Conservation (phyloP, 2,888 invertebrate species). For the Lissocephala sabroskyi region DNA sequence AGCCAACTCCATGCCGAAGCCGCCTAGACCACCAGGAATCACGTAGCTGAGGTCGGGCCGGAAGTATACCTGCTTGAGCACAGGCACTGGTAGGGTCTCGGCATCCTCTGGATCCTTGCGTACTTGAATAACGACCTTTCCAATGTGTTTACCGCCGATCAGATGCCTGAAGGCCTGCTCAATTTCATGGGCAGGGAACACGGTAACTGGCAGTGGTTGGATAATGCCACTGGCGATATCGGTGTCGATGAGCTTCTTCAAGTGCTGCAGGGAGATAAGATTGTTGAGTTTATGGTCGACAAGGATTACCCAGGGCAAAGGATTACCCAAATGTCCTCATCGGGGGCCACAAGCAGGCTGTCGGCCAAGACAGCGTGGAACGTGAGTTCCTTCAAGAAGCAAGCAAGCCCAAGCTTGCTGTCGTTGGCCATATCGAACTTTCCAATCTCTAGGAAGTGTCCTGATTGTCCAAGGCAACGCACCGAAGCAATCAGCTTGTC, state of each 20-base stretch:
- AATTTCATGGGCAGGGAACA: constrained; percentile 78
- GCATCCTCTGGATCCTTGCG: constrained; percentile 47
- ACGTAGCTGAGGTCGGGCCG: constrained; percentile 73
- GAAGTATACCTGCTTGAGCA: constrained; percentile 62
- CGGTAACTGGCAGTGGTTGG: constrained; percentile 78
- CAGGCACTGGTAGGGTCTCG: constrained; percentile 60
- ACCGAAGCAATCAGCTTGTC: constrained; percentile 87
- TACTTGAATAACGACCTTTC: constrained; percentile 77
- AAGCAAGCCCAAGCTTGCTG: constrained; percentile 77
- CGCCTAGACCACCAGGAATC: constrained; percentile 88
- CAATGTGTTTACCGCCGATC: constrained; percentile 84
- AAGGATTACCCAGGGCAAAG: too few species aligned
- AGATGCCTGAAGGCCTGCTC: constrained; percentile 82
- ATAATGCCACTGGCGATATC: constrained; percentile 80
- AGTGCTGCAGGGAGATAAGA: constrained; percentile 47
- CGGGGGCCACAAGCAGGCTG: constrained; percentile 75
- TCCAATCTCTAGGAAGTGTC: constrained; percentile 89
- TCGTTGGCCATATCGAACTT: constrained; percentile 86
- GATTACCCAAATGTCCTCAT: constrained; percentile 68
- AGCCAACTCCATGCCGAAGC: constrained; percentile 91
- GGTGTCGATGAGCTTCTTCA: constrained; percentile 76
- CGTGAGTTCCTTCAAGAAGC: constrained; percentile 81
- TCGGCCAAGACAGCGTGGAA: constrained; percentile 88
- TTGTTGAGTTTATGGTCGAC: too few species aligned
- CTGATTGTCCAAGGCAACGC: constrained; percentile 76